phyloP scores from a whole-genome alignment of 2,888 invertebrate species.

The Acleris emargana region DNA sequence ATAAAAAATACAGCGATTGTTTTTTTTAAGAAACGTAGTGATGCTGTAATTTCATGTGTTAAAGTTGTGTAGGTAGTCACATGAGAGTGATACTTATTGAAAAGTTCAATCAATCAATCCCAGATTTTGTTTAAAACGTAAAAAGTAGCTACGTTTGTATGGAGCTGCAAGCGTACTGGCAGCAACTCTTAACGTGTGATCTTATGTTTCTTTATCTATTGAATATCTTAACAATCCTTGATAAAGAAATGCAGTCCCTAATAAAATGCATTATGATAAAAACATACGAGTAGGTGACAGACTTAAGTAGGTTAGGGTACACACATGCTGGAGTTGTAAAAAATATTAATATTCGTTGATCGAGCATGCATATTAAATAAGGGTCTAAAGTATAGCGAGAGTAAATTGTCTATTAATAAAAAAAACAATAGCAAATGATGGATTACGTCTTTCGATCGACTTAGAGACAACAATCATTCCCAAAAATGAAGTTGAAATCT shows the following conservation, averaged over 20 bases:
- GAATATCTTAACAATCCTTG: slow-evolving; percentile 27
- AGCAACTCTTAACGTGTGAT: slow-evolving; percentile 9
- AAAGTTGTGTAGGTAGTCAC: no score
- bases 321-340: slow-evolving; percentile 48
- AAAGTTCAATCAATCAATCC: no score
- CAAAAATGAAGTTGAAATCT: slow-evolving; percentile 44
- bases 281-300: slow-evolving; percentile 18
- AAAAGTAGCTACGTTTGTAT: no score
- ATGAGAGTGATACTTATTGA: no score
- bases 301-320: slow-evolving; percentile 33
- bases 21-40: no score
- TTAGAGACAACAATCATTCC: slow-evolving; percentile 42
- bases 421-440: slow-evolving; percentile 32
- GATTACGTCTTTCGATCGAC: slow-evolving; percentile 44
- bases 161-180: no score
- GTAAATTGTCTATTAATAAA: slow-evolving; percentile 44
- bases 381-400: slow-evolving; percentile 41
- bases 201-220: slow-evolving; percentile 21
- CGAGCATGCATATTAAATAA: slow-evolving; percentile 59
- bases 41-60: no score
- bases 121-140: no score
- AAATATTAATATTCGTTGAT: slow-evolving; percentile 38
- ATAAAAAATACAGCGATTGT: no score
- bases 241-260: slow-evolving; percentile 8
- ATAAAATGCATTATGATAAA: slow-evolving; percentile 11